These are phyloP conservation scores for Cryptomyrus ogoouensis DNA, from an alignment of 2,113 vertebrate species.

Conservation along the genomic window DNA sequence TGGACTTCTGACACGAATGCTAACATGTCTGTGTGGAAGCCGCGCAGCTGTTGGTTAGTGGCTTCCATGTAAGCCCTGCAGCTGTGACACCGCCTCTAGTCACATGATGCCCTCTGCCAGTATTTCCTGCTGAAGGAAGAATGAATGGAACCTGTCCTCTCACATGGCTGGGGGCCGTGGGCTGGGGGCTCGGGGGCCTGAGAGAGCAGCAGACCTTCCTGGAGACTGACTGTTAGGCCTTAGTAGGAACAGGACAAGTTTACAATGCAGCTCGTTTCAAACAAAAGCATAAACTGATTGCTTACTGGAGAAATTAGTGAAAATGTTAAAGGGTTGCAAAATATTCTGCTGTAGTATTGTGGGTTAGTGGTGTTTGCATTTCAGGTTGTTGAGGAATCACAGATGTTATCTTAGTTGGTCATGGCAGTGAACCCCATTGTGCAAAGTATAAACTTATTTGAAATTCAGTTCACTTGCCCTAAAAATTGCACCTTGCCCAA, in stretches of 20 bases:
- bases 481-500: not conserved
- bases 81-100: not conserved
- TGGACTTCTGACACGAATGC: not conserved
- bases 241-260: not conserved
- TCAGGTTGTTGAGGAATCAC: not conserved
- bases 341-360: not conserved
- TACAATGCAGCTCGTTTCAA: not conserved
- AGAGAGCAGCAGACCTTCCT: not conserved
- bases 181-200: not conserved
- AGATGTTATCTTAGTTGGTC: not conserved
- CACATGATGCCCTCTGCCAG: not conserved
- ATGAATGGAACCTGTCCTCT: not conserved
- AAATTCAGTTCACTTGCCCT: not conserved
- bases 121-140: not conserved
- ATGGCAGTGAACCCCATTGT: not conserved
- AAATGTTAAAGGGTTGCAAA: not conserved
- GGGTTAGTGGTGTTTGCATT: not conserved
- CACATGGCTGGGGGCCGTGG: not conserved
- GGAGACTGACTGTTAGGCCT: not conserved
- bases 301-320: not conserved
- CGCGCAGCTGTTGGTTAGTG: not conserved
- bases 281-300: not conserved
- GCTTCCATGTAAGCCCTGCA: not conserved
- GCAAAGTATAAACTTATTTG: not conserved
- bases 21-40: not conserved